Conservation (phyloP, 1,140 invertebrate species). For the Pseudachorutes palmiensis region DNA sequence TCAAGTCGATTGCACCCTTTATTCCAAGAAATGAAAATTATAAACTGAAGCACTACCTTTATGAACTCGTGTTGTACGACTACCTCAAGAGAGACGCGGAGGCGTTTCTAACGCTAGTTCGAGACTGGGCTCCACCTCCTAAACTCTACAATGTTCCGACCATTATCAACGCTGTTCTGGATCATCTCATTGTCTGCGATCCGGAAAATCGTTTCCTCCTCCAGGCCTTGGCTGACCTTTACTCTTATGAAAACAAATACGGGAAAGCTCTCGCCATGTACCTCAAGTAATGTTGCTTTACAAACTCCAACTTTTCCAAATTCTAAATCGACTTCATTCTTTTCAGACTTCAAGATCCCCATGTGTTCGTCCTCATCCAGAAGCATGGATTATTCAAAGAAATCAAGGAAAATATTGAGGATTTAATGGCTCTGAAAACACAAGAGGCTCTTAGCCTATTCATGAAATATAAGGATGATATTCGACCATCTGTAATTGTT, state of each 20-base stretch:
- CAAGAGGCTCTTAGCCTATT: slow-evolving; percentile 75
- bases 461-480: slow-evolving; percentile 64
- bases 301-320: neutral
- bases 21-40: slow-evolving; percentile 56
- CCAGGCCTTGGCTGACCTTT: slow-evolving; percentile 82
- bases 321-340: no score
- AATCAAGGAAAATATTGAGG: slow-evolving; percentile 78
- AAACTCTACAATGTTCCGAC: slow-evolving; percentile 76
- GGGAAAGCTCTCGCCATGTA: slow-evolving; percentile 90
- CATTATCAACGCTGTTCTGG: slow-evolving; percentile 75
- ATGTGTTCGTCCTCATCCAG: slow-evolving; percentile 77
- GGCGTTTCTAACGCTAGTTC: slow-evolving; percentile 78
- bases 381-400: slow-evolving; percentile 69
- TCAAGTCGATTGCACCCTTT: slow-evolving; percentile 76
- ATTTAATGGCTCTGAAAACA: slow-evolving; percentile 80
- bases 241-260: slow-evolving; percentile 81
- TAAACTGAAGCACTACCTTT: slow-evolving; percentile 72
- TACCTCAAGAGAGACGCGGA: slow-evolving; percentile 77
- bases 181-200: slow-evolving; percentile 58
- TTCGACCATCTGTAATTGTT: slow-evolving; percentile 73
- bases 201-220: slow-evolving; percentile 64
- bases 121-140: slow-evolving; percentile 69
- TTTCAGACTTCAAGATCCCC: slow-evolving; percentile 58
- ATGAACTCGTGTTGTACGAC: slow-evolving; percentile 92
- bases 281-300: slow-evolving; percentile 56